Base-by-base conservation (phyloP, 2,113 vertebrate species). In the Pedionomus torquatus region DNA sequence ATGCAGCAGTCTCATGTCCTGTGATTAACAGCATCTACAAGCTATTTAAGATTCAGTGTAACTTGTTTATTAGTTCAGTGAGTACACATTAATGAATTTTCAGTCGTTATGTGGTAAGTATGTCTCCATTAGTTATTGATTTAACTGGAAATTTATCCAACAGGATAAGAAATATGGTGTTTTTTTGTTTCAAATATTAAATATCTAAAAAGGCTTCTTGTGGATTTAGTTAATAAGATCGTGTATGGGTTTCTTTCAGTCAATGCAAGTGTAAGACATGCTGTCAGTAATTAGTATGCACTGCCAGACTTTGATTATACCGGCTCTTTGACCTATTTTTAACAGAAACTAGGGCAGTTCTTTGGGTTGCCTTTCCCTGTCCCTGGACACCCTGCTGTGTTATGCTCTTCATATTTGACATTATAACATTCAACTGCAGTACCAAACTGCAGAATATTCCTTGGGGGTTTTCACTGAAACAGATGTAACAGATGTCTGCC, bases 241-340 rank as follows among this genome's bases (percentile, higher is more conserved):
- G 24, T 78, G 60, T 72, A 35, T 24, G 51, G 23, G 19, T 44
- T 90, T 35, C 79, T 95, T 75, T 33, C 66, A 76, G 69, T 81
- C 74, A 41, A 24, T 57, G 75, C 43, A 55, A 79, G 83, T 77
- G 68, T 58, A 89, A 96, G 86, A 78, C 48, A 18, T 24, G 63
- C 79, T 93, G 95, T 97, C 97, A 96, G 97, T 98, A 98, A 98
- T 98, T 98, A 98, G 97, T 76, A 97, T 98, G 96, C 96, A 6
- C 94, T 95, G 97, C 93, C 96, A 98, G 96, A 96, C 98, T 97
- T 98, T 97, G 98, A 98, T 98, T 98, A 97, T 96, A 89, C 95
- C 13, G 30, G 95, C 96, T 98, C 97, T 98, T 98, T 98, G 98
- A 98, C 98, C 98, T 98, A 98, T 98, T 98, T 98, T 98, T 95